Evolutionary conservation across 2,797 vertebrate genomes (phyloP).

Genomic region (Urosaurus nigricauda): DNA sequence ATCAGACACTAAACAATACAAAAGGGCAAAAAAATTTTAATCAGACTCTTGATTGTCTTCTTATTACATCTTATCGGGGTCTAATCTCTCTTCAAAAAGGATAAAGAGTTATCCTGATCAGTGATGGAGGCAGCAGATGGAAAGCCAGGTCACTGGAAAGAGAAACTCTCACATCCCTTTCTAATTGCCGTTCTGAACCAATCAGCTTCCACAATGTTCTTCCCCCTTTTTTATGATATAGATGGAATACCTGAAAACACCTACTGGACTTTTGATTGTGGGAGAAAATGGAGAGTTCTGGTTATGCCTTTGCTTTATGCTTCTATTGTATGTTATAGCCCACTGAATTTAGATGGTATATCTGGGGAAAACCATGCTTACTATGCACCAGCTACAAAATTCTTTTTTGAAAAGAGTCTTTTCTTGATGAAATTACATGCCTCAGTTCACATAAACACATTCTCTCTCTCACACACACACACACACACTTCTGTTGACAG

Average conservation of each 20-base stretch:
- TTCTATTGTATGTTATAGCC: constrained; percentile 54
- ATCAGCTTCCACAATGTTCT: neutral
- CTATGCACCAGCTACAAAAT: constrained; percentile 52
- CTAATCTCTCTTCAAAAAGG: constrained; percentile 60
- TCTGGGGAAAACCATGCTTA: constrained; percentile 57
- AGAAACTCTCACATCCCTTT: constrained; percentile 26
- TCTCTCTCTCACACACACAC: too few species aligned
- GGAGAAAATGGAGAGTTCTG: constrained; percentile 48
- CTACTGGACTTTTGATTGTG: constrained; percentile 34
- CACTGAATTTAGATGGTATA: constrained; percentile 48
- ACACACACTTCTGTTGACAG: too few species aligned
- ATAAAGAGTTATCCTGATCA: constrained; percentile 30
- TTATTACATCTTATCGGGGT: constrained; percentile 63
- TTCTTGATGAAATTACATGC: constrained; percentile 17
- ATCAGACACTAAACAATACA: constrained; percentile 60
- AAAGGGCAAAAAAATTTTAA: constrained; percentile 50
- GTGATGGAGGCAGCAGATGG: constrained; percentile 19
- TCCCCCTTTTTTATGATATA: constrained; percentile 42
- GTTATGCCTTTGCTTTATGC: constrained; percentile 55
- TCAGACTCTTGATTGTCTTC: constrained; percentile 54
- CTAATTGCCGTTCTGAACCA: constrained; percentile 52
- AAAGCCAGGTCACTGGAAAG: constrained; percentile 63
- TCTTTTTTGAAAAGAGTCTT: constrained; percentile 63
- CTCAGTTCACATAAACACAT: too few species aligned
- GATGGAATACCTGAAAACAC: constrained; percentile 56